Base-by-base conservation (phyloP, 1,140 invertebrate genomes). In the Physella acuta region DNA sequence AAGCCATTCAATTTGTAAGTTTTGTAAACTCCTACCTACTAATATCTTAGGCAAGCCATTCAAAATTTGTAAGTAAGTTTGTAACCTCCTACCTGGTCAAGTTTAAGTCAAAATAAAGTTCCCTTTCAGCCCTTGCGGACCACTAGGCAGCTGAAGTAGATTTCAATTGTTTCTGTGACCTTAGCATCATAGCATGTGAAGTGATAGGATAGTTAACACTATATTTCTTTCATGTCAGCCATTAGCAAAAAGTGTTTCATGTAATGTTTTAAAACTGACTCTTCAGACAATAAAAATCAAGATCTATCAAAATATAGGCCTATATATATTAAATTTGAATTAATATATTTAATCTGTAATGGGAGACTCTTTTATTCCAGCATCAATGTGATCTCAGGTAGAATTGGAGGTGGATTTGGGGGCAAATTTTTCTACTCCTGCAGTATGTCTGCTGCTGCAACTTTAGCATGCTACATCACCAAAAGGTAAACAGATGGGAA, bases 341-440 rank as follows among this genome's bases (percentile, higher is more conserved):
- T n/a, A 14, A 24, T 14, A 14, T 24, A 24, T 8, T 14, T 55
- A 55, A 24, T 31, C 26, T 20, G 33, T 60, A 26, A 34, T 14
- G 24, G 11, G 26, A 34, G 16, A 34, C 58, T 34, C n/a, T 49
- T 49, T 49, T 49, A n/a, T 70, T 55, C 28, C 60, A 82, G 81
- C 52, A 69, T 82, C 26, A 75, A 78, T 64, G 62, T 82, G 0
- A 73, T 70, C 30, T 74, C 76, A 0, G 70, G 66, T 28, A 71
- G 85, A 49, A 56, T 85, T 0, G 85, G 85, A 26, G 85, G 85
- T 26, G 80, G 71, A 0, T 86, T 83, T 73, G 85, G 85, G 28
- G 80, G 73, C 14, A 85, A 85, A 64, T 76, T 81, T 17, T 59
- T 68, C 2, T 63, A 72, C n/a, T 75, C 76, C 49, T 72, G 67